Percentiles rank a stretch among this genome's conserved stretches.
phyloP scores from a whole-genome alignment of 2,113 vertebrate species.

The Cygnus buccinator region DNA sequence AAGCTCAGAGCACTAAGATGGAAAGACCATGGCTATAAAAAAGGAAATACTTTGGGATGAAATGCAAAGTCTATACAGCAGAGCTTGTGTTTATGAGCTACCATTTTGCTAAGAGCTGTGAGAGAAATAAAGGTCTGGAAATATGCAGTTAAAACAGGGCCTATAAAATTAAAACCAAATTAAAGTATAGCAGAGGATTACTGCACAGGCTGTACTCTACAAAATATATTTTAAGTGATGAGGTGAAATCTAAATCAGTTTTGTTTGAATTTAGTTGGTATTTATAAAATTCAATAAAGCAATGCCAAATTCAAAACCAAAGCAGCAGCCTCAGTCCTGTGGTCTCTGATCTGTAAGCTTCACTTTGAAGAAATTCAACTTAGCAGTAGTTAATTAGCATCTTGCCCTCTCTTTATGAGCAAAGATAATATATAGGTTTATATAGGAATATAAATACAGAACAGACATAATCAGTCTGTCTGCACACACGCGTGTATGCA shows the following conservation, averaged over 20 bases:
- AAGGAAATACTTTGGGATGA: constrained; percentile 94
- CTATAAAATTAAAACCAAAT: constrained; percentile 92
- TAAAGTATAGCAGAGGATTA: constrained; percentile 87
- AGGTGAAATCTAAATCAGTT: constrained; percentile 82
- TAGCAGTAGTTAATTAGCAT: constrained; percentile 75
- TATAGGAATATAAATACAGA: constrained; percentile 41
- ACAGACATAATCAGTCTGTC: not conserved
- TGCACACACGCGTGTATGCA: not conserved
- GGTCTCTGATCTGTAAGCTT: constrained; percentile 66
- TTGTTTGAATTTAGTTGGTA: constrained; percentile 81
- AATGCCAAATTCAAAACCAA: constrained; percentile 71
- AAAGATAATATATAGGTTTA: constrained; percentile 36
- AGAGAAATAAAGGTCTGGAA: constrained; percentile 90
- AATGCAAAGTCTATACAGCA: constrained; percentile 97
- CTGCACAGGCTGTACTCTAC: constrained; percentile 82
- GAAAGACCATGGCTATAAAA: constrained; percentile 94
- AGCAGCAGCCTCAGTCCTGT: constrained; percentile 65
- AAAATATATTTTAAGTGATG: constrained; percentile 85
- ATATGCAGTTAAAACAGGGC: constrained; percentile 88
- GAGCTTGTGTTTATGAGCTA: constrained; percentile 95
- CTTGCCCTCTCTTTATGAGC: constrained; percentile 47
- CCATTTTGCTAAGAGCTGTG: constrained; percentile 89
- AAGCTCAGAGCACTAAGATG: constrained; percentile 86
- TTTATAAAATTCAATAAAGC: constrained; percentile 81
- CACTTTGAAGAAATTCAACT: constrained; percentile 71